phyloP scores from a whole-genome alignment of 2,113 vertebrate species.

The Rhabdomys dilectus region DNA sequence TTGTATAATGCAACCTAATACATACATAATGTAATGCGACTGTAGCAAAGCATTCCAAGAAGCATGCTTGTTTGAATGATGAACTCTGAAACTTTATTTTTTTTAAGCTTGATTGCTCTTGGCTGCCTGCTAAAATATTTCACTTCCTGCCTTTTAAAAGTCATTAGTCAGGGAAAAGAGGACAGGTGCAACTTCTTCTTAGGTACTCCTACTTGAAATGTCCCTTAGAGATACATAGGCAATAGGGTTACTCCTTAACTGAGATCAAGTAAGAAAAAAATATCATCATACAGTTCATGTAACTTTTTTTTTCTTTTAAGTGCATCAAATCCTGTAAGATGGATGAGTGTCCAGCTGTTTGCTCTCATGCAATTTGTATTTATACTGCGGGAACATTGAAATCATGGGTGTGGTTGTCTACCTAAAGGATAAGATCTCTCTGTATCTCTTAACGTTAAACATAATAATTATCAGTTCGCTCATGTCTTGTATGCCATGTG shows the following conservation, averaged over 20 bases:
- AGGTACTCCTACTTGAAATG: background rate
- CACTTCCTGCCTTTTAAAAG: background rate
- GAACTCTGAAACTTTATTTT: background rate
- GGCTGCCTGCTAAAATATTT: background rate
- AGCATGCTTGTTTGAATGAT: background rate
- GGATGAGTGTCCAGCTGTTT: background rate
- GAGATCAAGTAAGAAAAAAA: background rate
- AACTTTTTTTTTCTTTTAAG: background rate
- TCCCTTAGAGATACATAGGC: background rate
- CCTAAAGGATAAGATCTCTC: background rate
- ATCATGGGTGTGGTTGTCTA: background rate
- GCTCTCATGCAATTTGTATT: background rate
- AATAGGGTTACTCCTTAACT: background rate
- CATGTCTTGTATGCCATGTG: background rate
- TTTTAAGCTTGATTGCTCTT: slow-evolving; percentile 1
- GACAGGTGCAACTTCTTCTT: background rate
- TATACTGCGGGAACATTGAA: background rate
- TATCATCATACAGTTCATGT: background rate
- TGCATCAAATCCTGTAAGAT: background rate
- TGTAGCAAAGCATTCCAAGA: background rate
- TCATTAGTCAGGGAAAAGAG: background rate
- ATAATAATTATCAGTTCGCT: background rate
- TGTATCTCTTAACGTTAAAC: background rate
- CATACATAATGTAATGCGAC: background rate
- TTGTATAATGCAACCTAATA: background rate